A percentile compares a stretch with the other conserved stretches of the same genome.
Conservation (phyloP, 1,140 invertebrate genomes). For the Cyphomyrmex costatus region DNA sequence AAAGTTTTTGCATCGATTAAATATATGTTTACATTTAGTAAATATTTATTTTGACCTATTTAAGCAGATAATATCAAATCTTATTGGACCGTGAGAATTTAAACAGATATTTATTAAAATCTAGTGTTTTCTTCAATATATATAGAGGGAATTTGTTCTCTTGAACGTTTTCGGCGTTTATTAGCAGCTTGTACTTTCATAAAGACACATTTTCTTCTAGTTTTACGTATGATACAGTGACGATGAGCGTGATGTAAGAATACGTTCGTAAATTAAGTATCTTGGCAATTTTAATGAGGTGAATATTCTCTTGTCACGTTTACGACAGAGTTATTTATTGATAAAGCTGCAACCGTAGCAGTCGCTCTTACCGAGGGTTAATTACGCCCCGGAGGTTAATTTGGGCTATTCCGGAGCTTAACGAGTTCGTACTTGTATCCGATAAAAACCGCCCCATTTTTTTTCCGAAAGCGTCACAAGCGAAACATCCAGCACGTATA, state of each 20-base stretch:
- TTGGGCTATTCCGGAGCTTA: conserved; percentile 55
- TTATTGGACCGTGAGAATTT: too few species aligned
- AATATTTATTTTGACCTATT: too few species aligned
- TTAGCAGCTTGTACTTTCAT: not conserved
- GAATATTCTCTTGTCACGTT: conserved; percentile 25
- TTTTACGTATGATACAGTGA: not conserved
- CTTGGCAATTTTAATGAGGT: conserved; percentile 5
- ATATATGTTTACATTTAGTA: too few species aligned
- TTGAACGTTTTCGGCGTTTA: not conserved
- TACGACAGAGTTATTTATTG: conserved; percentile 42
- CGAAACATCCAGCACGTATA: not conserved
- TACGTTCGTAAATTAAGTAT: not conserved
- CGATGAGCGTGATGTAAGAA: not conserved
- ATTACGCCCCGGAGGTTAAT: conserved; percentile 53
- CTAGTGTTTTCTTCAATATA: too few species aligned
- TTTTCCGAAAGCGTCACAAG: not conserved
- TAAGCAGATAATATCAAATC: too few species aligned
- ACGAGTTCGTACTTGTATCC: conserved; percentile 29
- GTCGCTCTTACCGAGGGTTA: conserved; percentile 37
- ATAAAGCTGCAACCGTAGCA: conserved; percentile 25
- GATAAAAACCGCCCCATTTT: conserved; percentile 35
- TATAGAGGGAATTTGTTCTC: not conserved
- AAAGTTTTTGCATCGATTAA: too few species aligned
- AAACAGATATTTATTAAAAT: too few species aligned
- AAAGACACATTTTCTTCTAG: not conserved